These are phyloP conservation scores for Agrotis segetum DNA, from an alignment of 2,888 invertebrate genomes.

Conservation along the genomic window DNA sequence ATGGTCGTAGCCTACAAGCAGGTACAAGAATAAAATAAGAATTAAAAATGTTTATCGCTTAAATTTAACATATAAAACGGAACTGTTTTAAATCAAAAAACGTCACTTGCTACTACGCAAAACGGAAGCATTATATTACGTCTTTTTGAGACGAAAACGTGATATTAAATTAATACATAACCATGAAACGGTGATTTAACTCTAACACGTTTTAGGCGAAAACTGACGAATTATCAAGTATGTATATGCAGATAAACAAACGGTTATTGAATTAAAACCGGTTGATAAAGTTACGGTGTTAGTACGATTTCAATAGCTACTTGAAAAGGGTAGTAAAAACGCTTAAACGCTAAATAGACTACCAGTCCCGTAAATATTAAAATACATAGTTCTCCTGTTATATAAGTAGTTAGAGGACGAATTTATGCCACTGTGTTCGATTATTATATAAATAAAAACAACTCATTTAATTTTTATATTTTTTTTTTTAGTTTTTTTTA, in stretches of 20 bases:
- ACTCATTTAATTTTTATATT: too few relatives aligned
- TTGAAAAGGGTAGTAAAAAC: background rate
- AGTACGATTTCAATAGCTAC: background rate
- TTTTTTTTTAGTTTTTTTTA: too few relatives aligned
- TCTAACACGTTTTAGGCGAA: too few relatives aligned
- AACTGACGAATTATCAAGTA: too few relatives aligned
- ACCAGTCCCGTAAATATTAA: too few relatives aligned
- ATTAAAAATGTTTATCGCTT: background rate
- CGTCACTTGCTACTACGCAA: background rate
- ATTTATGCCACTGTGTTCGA: too few relatives aligned
- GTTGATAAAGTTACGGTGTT: background rate
- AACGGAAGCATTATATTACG: conserved; percentile 10
- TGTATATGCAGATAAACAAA: background rate
- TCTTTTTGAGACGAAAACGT: too few relatives aligned
- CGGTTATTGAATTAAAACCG: background rate
- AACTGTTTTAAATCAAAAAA: conserved; percentile 10
- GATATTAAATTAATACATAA: too few relatives aligned
- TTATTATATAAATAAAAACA: background rate
- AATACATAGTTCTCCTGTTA: too few relatives aligned
- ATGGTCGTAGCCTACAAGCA: background rate
- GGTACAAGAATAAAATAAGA: conserved; percentile 9
- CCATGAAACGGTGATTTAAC: too few relatives aligned
- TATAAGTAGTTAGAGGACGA: too few relatives aligned
- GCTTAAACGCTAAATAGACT: too few relatives aligned
- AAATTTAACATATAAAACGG: conserved; percentile 5